phyloP scores from a whole-genome alignment of 2,888 invertebrate genomes.

The Pandemis corylana region DNA sequence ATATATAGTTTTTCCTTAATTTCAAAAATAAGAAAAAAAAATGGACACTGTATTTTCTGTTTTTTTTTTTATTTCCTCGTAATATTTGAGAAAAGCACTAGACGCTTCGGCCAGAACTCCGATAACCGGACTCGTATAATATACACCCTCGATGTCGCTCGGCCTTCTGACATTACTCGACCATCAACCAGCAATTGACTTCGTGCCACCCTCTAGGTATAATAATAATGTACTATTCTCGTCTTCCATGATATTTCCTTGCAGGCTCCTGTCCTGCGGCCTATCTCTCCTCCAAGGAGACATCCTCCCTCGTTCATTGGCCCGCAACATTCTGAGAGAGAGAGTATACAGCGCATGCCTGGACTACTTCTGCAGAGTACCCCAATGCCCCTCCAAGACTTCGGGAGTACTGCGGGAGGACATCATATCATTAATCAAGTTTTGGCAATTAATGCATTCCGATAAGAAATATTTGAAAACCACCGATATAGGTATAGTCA shows the following conservation, averaged over 20 bases:
- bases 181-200: too few relatives aligned
- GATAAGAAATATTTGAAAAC: constrained; percentile 96
- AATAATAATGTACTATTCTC: too few relatives aligned
- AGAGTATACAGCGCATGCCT: constrained; percentile 97
- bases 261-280: constrained; percentile 94
- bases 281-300: constrained; percentile 97
- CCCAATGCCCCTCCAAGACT: constrained; percentile 94
- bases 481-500: constrained; percentile 86
- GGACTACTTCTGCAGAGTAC: constrained; percentile 97
- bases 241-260: neutral
- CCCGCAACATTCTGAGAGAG: constrained; percentile 97
- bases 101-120: too few relatives aligned
- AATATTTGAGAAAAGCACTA: too few relatives aligned
- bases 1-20: too few relatives aligned
- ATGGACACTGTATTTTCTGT: too few relatives aligned
- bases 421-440: constrained; percentile 93
- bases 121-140: too few relatives aligned
- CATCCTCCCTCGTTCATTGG: constrained; percentile 92
- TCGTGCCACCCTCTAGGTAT: too few relatives aligned
- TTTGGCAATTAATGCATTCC: constrained; percentile 98
- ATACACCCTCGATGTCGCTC: too few relatives aligned
- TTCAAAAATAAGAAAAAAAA: too few relatives aligned
- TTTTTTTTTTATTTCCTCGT: too few relatives aligned
- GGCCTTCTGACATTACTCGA: too few relatives aligned
- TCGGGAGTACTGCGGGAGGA: constrained; percentile 93